A percentile compares a stretch with the other conserved stretches of the same genome.
phyloP scores from a whole-genome alignment of 2,113 vertebrate species.

The Abramis brama region DNA sequence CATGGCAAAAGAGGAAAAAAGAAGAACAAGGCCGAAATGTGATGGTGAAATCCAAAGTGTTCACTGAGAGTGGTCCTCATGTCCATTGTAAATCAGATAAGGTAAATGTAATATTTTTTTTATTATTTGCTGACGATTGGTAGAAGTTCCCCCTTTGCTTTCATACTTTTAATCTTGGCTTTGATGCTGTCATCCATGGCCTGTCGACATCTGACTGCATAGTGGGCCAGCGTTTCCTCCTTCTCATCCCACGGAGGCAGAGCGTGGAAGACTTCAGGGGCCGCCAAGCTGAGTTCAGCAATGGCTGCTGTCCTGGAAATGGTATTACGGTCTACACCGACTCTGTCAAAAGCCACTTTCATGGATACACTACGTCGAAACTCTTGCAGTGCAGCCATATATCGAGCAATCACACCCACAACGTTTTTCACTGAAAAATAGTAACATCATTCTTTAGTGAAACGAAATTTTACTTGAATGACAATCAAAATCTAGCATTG shows the following conservation, averaged over 20 bases:
- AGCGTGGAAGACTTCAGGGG: constrained; percentile 67
- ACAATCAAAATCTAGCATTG: neutral
- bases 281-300: constrained; percentile 68
- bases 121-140: constrained; percentile 66
- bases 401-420: constrained; percentile 68
- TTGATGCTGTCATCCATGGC: constrained; percentile 71
- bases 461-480: neutral
- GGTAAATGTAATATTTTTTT: neutral
- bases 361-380: constrained; percentile 69
- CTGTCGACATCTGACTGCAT: constrained; percentile 67
- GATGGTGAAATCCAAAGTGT: neutral
- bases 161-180: constrained; percentile 71
- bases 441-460: neutral
- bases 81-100: neutral
- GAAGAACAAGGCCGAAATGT: neutral
- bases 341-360: constrained; percentile 70
- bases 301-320: constrained; percentile 71
- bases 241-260: constrained; percentile 71
- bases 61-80: neutral
- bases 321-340: constrained; percentile 71
- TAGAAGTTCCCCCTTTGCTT: constrained; percentile 68
- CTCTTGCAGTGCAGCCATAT: constrained; percentile 69
- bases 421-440: constrained; percentile 69
- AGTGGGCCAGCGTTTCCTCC: constrained; percentile 70
- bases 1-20: neutral